phyloP scores from a whole-genome alignment of 2,113 vertebrate species.

The Phalacrocorax pelagicus region DNA sequence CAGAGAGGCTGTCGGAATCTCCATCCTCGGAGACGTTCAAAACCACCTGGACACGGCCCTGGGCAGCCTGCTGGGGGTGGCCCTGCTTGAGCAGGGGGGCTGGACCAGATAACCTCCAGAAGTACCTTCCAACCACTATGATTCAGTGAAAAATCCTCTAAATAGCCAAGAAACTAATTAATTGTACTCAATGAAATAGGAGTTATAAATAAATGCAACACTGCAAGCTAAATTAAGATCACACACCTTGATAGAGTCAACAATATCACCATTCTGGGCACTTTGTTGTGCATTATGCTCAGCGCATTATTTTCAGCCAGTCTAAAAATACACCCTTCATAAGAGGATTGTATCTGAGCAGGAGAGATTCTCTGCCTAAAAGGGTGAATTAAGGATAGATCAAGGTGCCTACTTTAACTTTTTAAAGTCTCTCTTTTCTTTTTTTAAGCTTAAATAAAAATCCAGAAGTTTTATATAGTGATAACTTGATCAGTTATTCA shows the following conservation, averaged over 20 bases:
- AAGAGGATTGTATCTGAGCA: constrained; percentile 46
- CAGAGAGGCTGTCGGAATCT: not conserved
- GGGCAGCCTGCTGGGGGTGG: not conserved
- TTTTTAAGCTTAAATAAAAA: not conserved
- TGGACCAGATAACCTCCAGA: not conserved
- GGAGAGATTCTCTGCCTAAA: constrained; percentile 11
- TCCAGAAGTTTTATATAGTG: not conserved
- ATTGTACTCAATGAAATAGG: not conserved
- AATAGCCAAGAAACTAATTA: not conserved
- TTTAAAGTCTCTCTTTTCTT: not conserved
- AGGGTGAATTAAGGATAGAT: constrained; percentile 49
- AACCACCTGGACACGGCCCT: not conserved
- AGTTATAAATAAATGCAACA: not conserved
- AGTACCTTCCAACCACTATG: not conserved
- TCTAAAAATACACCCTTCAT: constrained; percentile 31
- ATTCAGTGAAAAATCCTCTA: not conserved
- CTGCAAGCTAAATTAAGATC: not conserved
- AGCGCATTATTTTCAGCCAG: constrained; percentile 33
- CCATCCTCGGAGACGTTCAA: not conserved
- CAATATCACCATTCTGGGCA: not conserved
- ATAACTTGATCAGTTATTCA: not conserved
- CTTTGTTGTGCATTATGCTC: not conserved
- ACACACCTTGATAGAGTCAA: not conserved
- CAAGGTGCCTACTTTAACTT: not conserved
- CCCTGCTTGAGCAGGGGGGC: not conserved